Evolutionary conservation across 2,888 invertebrate species (phyloP), one percentile per base, ranked within the genome.

Genomic region (Tridacna gigas): DNA sequence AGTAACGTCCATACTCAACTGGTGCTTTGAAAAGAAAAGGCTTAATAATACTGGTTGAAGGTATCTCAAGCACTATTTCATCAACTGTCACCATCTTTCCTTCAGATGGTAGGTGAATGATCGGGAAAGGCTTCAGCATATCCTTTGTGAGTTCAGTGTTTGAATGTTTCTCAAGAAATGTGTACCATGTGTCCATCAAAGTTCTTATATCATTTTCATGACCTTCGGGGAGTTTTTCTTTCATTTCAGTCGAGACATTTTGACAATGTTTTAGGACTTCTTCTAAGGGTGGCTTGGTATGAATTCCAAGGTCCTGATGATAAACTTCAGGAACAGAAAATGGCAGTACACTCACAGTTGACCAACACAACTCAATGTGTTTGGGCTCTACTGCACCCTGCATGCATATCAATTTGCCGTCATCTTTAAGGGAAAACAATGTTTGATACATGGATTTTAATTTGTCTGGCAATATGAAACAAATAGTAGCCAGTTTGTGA

Each of bases 1-100:
- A 60, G 28, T 37, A 86, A 15, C 15, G 56, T 26, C 76, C 79
- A 67, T 69, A 86, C 25, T 66, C 25, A n/a, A 61, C 63, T 26
- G 83, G 86, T 26, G 74, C 73, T 45, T 66, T 78, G 47, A 69
- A 81, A n/a, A 86, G 60, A 28, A 60, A 81, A 18, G 86, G 80
- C 48, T 66, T 74, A 7, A 86, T 47, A 51, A 73, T 75, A 1
- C 78, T 73, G n/a, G 56, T 63, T n/a, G 63, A 20, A 25, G 26
- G 7, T 25, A 77, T 28, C 26, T 66, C 60, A 0, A 81, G 28
- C 9, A 84, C 79, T 56, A 81, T 74, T n/a, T 71, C 48, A 60
- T 75, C 51, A 11, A 74, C 56, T 26, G 47, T 76, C 0, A 81
- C 65, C 76, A 84, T 76, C 22, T 56, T 61, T 2, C 56, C 22